Conservation (phyloP, 2,888 invertebrate species). For the Drosophila aldrichi region DNA sequence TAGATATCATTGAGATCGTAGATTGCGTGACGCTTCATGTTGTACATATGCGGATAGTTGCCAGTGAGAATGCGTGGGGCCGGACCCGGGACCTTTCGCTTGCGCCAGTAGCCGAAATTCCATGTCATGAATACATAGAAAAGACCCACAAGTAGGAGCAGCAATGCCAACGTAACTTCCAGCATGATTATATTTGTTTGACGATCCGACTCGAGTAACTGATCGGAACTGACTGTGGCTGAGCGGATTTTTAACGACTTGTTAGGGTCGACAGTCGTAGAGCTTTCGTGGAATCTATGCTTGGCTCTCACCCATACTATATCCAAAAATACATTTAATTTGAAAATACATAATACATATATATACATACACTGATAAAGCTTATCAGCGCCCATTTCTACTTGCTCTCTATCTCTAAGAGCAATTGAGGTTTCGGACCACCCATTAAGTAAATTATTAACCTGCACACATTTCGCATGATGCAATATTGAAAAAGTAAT, state of each 20-base stretch:
- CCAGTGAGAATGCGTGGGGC: slow-evolving; percentile 60
- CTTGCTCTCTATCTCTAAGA: too few relatives aligned
- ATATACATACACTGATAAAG: background rate
- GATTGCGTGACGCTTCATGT: slow-evolving; percentile 2
- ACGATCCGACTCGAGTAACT: background rate
- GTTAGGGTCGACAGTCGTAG: background rate
- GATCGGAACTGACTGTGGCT: background rate
- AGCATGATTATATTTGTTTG: slow-evolving; percentile 37
- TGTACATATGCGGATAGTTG: slow-evolving; percentile 7
- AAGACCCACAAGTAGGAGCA: slow-evolving; percentile 26
- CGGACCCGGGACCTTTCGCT: slow-evolving; percentile 82
- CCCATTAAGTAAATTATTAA: too few relatives aligned
- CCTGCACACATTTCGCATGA: too few relatives aligned
- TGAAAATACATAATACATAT: background rate
- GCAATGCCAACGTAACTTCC: slow-evolving; percentile 15
- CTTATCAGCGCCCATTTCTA: too few relatives aligned
- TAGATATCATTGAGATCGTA: slow-evolving; percentile 1
- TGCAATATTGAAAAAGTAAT: too few relatives aligned
- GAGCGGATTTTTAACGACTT: background rate
- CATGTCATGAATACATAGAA: slow-evolving; percentile 76
- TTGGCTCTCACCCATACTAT: too few relatives aligned
- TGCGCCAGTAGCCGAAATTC: slow-evolving; percentile 84
- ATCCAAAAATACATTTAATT: background rate
- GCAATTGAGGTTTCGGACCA: too few relatives aligned
- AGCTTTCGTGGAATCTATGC: background rate